Evolutionary conservation across 2,888 invertebrate species (phyloP).

Genomic region (Megaustenia siamemsis): DNA sequence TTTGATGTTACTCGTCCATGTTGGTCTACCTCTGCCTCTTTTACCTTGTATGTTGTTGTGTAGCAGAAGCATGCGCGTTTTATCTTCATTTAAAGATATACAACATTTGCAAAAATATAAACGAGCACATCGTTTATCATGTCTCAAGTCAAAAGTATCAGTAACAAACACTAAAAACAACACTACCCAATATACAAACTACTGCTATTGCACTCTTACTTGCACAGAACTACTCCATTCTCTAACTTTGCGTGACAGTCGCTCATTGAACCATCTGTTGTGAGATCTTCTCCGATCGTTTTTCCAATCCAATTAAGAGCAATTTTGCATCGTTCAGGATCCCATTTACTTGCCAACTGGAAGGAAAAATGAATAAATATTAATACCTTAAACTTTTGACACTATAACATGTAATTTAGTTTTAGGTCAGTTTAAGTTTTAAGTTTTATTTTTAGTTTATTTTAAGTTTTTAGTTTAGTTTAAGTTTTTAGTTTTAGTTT

Average conservation of each 20-base stretch:
- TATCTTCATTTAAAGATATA: not conserved
- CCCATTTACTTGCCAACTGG: slow-evolving; percentile 56
- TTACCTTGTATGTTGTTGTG: too few relatives aligned
- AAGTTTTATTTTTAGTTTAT: too few relatives aligned
- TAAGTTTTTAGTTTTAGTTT: too few relatives aligned
- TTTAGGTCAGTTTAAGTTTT: too few relatives aligned
- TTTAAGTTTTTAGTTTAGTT: too few relatives aligned
- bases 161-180: not conserved
- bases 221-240: slow-evolving; percentile 50
- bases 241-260: slow-evolving; percentile 36
- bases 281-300: slow-evolving; percentile 37
- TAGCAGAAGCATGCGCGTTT: too few relatives aligned
- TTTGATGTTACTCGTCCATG: too few relatives aligned
- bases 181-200: not conserved
- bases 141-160: not conserved
- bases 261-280: slow-evolving; percentile 43
- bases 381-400: not conserved
- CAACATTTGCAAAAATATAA: not conserved
- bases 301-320: slow-evolving; percentile 48
- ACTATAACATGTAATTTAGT: too few relatives aligned
- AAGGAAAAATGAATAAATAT: not conserved
- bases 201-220: slow-evolving; percentile 32
- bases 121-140: not conserved
- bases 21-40: too few relatives aligned
- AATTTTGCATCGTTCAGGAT: slow-evolving; percentile 41